These are phyloP conservation scores for Plebejus argus DNA, from an alignment of 2,888 invertebrate genomes.

Conservation along the genomic window DNA sequence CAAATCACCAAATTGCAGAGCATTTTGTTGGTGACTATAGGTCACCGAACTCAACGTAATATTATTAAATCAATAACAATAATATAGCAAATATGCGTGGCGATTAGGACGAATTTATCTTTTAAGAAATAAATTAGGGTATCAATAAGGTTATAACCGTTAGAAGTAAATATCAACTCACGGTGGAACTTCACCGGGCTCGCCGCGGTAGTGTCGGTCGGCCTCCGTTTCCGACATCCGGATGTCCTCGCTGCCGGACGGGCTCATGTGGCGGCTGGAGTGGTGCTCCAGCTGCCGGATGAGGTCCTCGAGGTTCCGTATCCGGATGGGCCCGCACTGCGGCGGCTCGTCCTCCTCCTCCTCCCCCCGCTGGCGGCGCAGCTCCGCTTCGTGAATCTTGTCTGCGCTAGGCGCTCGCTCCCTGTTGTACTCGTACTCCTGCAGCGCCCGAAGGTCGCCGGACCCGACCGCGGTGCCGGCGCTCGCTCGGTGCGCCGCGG, in stretches of 20 bases:
- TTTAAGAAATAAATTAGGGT: no score
- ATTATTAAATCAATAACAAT: no score
- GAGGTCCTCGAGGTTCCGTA: slow-evolving; percentile 94
- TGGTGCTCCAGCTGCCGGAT: slow-evolving; percentile 94
- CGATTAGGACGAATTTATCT: no score
- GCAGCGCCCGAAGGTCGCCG: slow-evolving; percentile 69
- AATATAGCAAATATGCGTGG: no score
- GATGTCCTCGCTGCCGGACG: slow-evolving; percentile 94
- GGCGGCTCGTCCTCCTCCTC: slow-evolving; percentile 88
- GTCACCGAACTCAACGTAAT: no score
- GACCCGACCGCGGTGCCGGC: slow-evolving; percentile 64
- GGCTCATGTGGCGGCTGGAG: slow-evolving; percentile 92
- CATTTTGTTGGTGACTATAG: no score
- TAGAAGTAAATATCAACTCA: slow-evolving; percentile 49
- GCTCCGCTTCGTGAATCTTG: slow-evolving; percentile 86
- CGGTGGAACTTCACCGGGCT: slow-evolving; percentile 75
- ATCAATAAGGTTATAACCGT: no score
- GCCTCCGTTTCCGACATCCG: slow-evolving; percentile 94
- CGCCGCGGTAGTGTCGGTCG: slow-evolving; percentile 92
- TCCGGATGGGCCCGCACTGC: slow-evolving; percentile 91
- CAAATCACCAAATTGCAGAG: not conserved
- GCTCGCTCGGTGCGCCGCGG: slow-evolving; percentile 85
- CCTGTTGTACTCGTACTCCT: slow-evolving; percentile 77
- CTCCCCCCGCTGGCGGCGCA: slow-evolving; percentile 79
- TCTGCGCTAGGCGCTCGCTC: slow-evolving; percentile 87